Percentiles rank a stretch among this genome's conserved stretches.
phyloP scores from a whole-genome alignment of 2,888 invertebrate species.

The Mycalesis mineus region DNA sequence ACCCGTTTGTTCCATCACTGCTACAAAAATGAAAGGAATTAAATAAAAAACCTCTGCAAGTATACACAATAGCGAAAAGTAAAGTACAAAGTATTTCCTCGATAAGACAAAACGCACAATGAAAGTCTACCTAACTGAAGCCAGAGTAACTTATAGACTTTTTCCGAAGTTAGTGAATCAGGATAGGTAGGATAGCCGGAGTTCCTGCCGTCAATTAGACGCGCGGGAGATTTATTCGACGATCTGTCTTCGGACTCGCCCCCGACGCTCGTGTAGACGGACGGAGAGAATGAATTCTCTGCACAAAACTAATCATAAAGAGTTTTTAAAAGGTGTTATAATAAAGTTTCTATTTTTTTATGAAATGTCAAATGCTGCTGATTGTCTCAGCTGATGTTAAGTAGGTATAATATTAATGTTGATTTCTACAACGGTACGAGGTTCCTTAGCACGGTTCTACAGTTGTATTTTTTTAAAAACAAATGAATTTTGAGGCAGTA shows the following conservation, averaged over 20 bases:
- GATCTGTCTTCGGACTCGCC: conserved; percentile 60
- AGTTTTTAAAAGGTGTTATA: too few species aligned
- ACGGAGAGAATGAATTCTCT: conserved; percentile 43
- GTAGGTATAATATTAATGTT: too few species aligned
- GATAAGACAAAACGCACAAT: conserved; percentile 11
- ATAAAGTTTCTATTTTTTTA: too few species aligned
- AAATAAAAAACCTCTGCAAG: not conserved
- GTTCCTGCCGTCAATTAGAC: conserved; percentile 71
- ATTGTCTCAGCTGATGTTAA: too few species aligned
- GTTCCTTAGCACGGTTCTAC: too few species aligned
- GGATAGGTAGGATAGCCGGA: conserved; percentile 34
- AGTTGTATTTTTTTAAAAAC: too few species aligned
- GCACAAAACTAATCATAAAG: not conserved
- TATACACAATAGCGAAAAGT: not conserved
- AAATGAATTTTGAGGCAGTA: too few species aligned
- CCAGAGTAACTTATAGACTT: conserved; percentile 24
- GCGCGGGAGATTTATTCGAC: conserved; percentile 69
- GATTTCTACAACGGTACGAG: too few species aligned
- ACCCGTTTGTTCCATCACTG: too few species aligned
- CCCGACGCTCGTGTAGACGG: conserved; percentile 44
- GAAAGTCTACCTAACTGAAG: conserved; percentile 9
- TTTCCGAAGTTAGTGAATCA: conserved; percentile 31
- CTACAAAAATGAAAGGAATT: not conserved
- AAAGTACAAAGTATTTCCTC: not conserved
- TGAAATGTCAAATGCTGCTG: too few species aligned